These are phyloP conservation scores for Dufourea novaeangliae DNA, from an alignment of 1,140 invertebrate genomes.

Conservation along the genomic window DNA sequence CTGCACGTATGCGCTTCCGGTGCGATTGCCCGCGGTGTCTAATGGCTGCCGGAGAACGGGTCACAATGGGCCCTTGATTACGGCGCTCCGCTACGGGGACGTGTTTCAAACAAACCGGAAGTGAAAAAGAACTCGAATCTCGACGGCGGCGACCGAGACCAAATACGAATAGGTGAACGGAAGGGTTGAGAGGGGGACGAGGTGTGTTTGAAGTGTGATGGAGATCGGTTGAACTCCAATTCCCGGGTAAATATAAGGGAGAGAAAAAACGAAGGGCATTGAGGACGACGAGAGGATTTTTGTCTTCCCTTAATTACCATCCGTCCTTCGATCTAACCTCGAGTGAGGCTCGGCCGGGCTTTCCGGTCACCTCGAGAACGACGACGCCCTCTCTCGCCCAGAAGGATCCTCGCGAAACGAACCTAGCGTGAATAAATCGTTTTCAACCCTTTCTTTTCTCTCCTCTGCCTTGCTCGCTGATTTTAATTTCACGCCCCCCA, in stretches of 20 bases:
- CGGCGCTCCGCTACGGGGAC: conserved; percentile 2
- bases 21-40: conserved; percentile 15
- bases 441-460: background rate
- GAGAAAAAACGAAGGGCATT: background rate
- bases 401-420: background rate
- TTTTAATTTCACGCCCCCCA: conserved; percentile 8
- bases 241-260: conserved; percentile 29
- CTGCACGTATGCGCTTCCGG: conserved; percentile 19
- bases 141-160: background rate
- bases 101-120: conserved; percentile 56
- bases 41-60: conserved; percentile 13
- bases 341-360: background rate
- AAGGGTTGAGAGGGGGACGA: too few species aligned
- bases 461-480: background rate
- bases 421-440: background rate
- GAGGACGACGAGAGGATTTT: conserved; percentile 30
- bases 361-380: conserved; percentile 4
- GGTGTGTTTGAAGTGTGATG: background rate
- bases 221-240: background rate
- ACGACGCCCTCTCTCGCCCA: background rate
- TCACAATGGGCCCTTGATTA: conserved; percentile 69
- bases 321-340: background rate
- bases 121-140: conserved; percentile 9
- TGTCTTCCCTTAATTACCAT: conserved; percentile 36
- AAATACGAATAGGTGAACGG: background rate